Conservation (phyloP, 1,140 invertebrate genomes). For the Pollicipes pollicipes region DNA sequence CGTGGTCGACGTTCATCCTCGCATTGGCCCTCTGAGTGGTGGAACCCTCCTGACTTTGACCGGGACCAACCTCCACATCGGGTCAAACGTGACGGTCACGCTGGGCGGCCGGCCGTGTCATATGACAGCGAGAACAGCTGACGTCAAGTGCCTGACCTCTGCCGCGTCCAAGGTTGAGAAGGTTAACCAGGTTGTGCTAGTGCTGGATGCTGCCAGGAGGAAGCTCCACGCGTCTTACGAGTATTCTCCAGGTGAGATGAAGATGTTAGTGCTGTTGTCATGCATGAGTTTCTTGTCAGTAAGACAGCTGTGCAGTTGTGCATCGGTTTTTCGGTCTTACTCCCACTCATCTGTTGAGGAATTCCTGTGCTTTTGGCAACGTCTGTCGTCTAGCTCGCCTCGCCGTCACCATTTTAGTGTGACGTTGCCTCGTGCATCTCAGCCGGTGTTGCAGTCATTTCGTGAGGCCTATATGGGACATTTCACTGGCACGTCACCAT, state of each 20-base stretch:
- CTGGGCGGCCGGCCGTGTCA: conserved; percentile 73
- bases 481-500: too few species aligned
- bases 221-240: conserved; percentile 56
- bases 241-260: conserved; percentile 40
- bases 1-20: conserved; percentile 59
- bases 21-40: conserved; percentile 76
- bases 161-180: conserved; percentile 27
- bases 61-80: conserved; percentile 83
- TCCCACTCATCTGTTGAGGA: too few species aligned
- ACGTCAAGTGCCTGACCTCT: conserved; percentile 68
- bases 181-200: conserved; percentile 28
- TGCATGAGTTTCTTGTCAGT: background rate
- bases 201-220: conserved; percentile 64
- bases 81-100: conserved; percentile 66
- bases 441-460: too few species aligned
- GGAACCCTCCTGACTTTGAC: conserved; percentile 79
- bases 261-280: background rate
- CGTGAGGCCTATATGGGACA: too few species aligned
- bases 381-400: too few species aligned
- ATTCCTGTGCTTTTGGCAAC: too few species aligned
- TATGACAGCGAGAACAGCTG: conserved; percentile 74
- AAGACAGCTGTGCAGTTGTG: background rate
- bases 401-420: too few species aligned
- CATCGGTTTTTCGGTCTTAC: too few species aligned
- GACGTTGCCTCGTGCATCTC: too few species aligned